These are phyloP conservation scores for Parascotia fuliginaria DNA, from an alignment of 2,888 invertebrate genomes.

Conservation along the genomic window DNA sequence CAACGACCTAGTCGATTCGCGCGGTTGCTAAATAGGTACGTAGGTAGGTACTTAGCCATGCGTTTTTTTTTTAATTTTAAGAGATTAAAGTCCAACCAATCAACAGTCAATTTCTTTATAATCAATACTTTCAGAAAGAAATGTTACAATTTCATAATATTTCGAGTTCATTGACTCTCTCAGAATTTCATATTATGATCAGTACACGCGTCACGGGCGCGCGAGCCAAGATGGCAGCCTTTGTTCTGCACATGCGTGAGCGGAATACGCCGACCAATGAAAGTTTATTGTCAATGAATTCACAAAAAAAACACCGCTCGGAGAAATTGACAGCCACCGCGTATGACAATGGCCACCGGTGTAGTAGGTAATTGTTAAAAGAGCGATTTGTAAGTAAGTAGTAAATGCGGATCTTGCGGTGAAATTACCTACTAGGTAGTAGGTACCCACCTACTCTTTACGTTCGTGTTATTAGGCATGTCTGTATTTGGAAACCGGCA, in stretches of 20 bases:
- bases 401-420: not conserved
- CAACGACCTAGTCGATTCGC: no score
- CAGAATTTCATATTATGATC: slow-evolving; percentile 46
- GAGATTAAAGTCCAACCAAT: no score
- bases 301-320: slow-evolving; percentile 29
- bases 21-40: no score
- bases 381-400: slow-evolving; percentile 17
- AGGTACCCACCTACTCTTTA: no score
- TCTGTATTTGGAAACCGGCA: no score
- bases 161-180: slow-evolving; percentile 44
- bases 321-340: slow-evolving; percentile 33
- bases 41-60: no score
- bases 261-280: slow-evolving; percentile 41
- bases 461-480: no score
- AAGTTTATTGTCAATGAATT: slow-evolving; percentile 44
- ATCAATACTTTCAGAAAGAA: slow-evolving; percentile 8
- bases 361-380: slow-evolving; percentile 23
- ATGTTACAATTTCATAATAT: slow-evolving; percentile 15
- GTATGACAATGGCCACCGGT: slow-evolving; percentile 13
- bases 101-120: no score
- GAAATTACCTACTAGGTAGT: no score
- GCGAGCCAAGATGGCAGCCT: slow-evolving; percentile 37
- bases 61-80: no score
- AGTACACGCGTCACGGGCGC: slow-evolving; percentile 42
- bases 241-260: slow-evolving; percentile 29